Percentiles rank a stretch among this genome's conserved stretches.
Evolutionary conservation across 2,113 vertebrate genomes (phyloP).

Genomic region (Herpailurus yagouaroundi): DNA sequence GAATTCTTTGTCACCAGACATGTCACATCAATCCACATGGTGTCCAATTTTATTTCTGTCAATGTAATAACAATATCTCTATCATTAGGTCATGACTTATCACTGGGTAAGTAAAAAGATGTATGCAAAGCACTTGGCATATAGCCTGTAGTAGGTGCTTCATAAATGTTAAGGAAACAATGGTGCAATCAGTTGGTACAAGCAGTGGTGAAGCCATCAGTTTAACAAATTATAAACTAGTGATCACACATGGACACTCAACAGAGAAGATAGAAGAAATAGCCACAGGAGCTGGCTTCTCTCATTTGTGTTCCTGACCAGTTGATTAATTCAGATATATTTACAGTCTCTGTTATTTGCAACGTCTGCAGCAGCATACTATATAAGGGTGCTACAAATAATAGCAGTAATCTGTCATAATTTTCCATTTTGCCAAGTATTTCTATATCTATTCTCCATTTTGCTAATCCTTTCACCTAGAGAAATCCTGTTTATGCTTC

Average conservation of each 20-base stretch:
- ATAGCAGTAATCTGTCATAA: not conserved
- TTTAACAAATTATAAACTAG: not conserved
- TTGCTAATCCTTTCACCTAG: not conserved
- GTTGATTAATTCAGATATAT: not conserved
- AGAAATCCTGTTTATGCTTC: not conserved
- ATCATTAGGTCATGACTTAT: not conserved
- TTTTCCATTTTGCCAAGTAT: not conserved
- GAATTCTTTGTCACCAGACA: not conserved
- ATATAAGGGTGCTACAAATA: not conserved
- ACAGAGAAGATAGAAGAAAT: not conserved
- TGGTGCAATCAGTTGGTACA: not conserved
- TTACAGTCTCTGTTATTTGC: not conserved
- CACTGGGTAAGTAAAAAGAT: not conserved
- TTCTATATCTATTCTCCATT: not conserved
- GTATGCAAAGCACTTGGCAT: accelerated
- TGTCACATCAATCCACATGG: not conserved
- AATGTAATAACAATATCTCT: not conserved
- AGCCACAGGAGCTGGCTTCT: not conserved
- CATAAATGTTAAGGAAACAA: not conserved
- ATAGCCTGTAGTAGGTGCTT: not conserved
- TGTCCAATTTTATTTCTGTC: not conserved
- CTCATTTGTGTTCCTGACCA: not conserved
- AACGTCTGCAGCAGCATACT: not conserved
- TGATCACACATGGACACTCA: not conserved
- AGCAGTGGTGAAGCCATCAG: not conserved